Evolutionary conservation across 2,888 invertebrate species (phyloP).

Genomic region (Sturmia bella): DNA sequence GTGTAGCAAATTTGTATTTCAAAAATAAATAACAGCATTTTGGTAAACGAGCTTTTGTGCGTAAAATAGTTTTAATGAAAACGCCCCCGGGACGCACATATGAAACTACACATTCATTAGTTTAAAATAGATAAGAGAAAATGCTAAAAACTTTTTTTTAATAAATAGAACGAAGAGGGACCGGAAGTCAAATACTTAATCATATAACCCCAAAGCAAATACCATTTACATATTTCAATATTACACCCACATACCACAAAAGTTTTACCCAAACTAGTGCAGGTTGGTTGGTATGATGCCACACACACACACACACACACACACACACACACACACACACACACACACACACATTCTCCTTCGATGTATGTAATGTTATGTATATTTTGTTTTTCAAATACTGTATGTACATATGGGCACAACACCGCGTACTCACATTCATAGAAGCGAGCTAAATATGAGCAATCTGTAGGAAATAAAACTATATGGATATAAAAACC

Average conservation of each 20-base stretch:
- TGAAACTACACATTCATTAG: conserved; percentile 59
- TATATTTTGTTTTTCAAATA: no score
- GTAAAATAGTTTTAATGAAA: conserved; percentile 69
- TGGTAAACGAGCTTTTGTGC: conserved; percentile 67
- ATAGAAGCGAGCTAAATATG: no score
- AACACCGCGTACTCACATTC: no score
- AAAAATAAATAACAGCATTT: conserved; percentile 49
- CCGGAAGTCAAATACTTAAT: conserved; percentile 60
- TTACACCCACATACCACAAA: conserved; percentile 34
- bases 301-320: background rate
- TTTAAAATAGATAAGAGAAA: conserved; percentile 62
- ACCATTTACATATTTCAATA: conserved; percentile 16
- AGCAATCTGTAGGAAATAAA: no score
- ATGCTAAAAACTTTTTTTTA: conserved; percentile 62
- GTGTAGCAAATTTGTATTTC: background rate
- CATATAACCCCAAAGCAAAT: conserved; percentile 48
- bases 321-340: background rate
- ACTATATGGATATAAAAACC: no score
- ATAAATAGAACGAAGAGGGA: conserved; percentile 53
- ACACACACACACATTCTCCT: background rate
- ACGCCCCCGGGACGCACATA: conserved; percentile 62
- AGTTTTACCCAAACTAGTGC: background rate
- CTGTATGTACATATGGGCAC: no score
- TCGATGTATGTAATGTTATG: background rate
- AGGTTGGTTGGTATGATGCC: background rate